These are phyloP conservation scores for Orgyia antiqua DNA, from an alignment of 2,888 invertebrate species.

Conservation along the genomic window DNA sequence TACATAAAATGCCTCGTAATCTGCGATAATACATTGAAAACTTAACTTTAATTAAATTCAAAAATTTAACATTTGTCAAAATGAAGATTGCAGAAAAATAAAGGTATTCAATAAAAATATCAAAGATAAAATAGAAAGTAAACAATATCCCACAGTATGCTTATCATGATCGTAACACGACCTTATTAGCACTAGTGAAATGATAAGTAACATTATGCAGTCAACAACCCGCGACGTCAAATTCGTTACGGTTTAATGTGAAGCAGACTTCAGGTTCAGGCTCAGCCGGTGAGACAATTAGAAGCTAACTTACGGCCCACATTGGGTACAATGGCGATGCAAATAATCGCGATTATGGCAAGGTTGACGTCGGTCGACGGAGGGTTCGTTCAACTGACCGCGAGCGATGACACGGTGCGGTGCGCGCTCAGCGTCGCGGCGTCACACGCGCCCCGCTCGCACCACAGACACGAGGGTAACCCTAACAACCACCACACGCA, in stretches of 20 bases:
- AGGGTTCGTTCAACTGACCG: constrained; percentile 77
- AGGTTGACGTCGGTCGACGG: constrained; percentile 71
- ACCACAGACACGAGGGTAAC: constrained; percentile 10
- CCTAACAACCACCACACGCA: constrained; percentile 21
- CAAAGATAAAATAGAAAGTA: constrained; percentile 33
- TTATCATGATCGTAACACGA: constrained; percentile 24
- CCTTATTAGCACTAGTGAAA: constrained; percentile 15
- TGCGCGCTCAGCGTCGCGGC: constrained; percentile 64
- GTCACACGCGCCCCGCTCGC: constrained; percentile 34
- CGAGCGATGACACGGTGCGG: constrained; percentile 71
- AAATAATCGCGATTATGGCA: constrained; percentile 77
- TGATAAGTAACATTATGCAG: constrained; percentile 9
- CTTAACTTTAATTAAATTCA: no score
- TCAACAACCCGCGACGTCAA: constrained; percentile 9
- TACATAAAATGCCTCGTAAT: no score
- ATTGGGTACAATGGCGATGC: constrained; percentile 68
- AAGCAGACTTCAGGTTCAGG: constrained; percentile 20
- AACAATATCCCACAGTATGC: constrained; percentile 23
- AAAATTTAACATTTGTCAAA: no score
- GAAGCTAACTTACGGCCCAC: constrained; percentile 49
- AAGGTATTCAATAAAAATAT: constrained; percentile 28
- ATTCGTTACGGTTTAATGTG: no score
- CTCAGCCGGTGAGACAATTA: constrained; percentile 45
- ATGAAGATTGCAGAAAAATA: no score
- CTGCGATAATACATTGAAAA: no score